Evolutionary conservation across 1,140 invertebrate species (phyloP).

Genomic region (Microplitis mediator): DNA sequence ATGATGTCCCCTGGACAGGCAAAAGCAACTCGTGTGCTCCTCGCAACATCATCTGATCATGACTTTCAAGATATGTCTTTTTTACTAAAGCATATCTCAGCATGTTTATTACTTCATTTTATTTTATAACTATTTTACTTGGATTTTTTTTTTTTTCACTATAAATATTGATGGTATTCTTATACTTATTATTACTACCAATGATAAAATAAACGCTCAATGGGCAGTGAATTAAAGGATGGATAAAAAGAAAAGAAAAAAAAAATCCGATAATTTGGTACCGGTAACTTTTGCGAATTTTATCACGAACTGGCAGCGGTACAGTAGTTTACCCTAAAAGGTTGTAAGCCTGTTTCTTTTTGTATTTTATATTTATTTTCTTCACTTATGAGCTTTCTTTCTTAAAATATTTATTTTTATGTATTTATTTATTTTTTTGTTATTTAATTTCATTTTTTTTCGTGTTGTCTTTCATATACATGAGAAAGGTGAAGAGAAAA

Average conservation of each 20-base stretch:
- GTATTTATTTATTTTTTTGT: neutral
- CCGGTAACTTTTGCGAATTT: neutral
- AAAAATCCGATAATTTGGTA: conserved; percentile 6
- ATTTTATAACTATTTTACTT: neutral
- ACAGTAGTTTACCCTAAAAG: conserved; percentile 29
- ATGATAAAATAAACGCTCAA: neutral
- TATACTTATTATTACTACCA: too few relatives aligned
- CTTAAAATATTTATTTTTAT: neutral
- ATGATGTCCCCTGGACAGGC: conserved; percentile 6
- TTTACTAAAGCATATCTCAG: too few relatives aligned
- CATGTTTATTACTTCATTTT: neutral
- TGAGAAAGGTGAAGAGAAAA: too few relatives aligned
- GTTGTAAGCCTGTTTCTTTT: conserved; percentile 20
- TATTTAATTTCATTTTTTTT: neutral
- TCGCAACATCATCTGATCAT: neutral
- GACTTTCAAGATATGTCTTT: neutral
- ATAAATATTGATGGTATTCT: too few relatives aligned
- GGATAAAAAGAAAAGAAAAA: neutral
- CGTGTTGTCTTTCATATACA: neutral
- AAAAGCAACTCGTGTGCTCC: neutral
- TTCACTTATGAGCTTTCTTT: conserved; percentile 9
- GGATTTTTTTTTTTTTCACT: neutral
- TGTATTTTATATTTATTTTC: neutral
- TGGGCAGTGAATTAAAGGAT: neutral
- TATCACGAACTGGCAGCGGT: neutral